Conservation (phyloP, 2,113 vertebrate genomes). For the Rhinopomastus cyanomelas region DNA sequence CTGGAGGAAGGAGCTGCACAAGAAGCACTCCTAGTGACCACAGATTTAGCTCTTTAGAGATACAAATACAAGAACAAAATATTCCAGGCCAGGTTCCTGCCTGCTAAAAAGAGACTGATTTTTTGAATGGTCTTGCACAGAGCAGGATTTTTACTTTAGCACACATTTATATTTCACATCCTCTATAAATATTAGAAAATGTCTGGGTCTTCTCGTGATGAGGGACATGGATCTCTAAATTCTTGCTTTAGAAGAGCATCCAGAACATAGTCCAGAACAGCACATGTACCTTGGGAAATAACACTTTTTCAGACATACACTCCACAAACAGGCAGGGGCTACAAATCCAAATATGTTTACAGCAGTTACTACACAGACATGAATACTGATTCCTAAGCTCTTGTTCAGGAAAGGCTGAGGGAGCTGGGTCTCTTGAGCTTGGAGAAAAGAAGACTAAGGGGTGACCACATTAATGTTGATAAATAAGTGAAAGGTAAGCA, state of each 20-base stretch:
- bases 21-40: background rate
- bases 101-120: background rate
- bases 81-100: background rate
- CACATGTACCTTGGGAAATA: background rate
- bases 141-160: background rate
- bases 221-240: background rate
- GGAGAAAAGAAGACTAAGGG: no score
- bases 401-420: no score
- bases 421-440: no score
- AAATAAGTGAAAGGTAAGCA: no score
- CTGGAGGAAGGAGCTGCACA: background rate
- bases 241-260: background rate
- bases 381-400: background rate
- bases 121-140: background rate
- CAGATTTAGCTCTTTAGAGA: background rate
- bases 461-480: no score
- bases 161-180: rapidly evolving
- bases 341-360: background rate
- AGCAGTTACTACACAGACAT: background rate
- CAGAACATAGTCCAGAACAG: background rate
- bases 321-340: background rate
- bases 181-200: background rate
- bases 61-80: background rate
- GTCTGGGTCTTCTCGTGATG: background rate
- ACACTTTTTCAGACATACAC: background rate